phyloP scores from a whole-genome alignment of 1,140 invertebrate species.

The Papilio polyxenes region DNA sequence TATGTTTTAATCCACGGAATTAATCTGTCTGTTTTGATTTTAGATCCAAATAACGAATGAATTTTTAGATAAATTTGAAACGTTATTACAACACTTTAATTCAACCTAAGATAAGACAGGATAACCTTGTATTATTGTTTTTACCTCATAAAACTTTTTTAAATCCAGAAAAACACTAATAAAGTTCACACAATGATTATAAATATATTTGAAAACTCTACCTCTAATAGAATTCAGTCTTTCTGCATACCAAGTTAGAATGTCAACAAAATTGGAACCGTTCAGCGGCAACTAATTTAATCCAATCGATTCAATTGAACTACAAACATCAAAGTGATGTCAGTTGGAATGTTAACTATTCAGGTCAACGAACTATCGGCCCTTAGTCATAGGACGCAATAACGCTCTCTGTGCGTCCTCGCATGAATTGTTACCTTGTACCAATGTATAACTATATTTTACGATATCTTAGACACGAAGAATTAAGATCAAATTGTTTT shows the following conservation, averaged over 20 bases:
- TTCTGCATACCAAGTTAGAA: not conserved
- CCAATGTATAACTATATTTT: not conserved
- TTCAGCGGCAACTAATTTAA: constrained; percentile 17
- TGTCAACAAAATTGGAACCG: not conserved
- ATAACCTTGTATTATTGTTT: too few relatives aligned
- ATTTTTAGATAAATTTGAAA: too few relatives aligned
- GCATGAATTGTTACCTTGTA: not conserved
- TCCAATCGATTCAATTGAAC: constrained; percentile 17
- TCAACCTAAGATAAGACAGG: too few relatives aligned
- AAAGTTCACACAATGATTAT: too few relatives aligned
- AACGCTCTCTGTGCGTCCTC: not conserved
- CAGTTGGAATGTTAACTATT: constrained; percentile 22
- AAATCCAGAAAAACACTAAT: too few relatives aligned
- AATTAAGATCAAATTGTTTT: too few relatives aligned
- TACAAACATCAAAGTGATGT: constrained; percentile 24
- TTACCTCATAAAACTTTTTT: too few relatives aligned
- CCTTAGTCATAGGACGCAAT: constrained; percentile 4
- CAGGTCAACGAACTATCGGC: not conserved
- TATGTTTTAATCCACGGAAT: not conserved
- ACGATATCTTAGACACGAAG: not conserved
- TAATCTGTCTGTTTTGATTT: constrained; percentile 1
- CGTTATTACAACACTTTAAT: not conserved
- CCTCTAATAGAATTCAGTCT: not conserved
- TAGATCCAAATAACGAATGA: not conserved
- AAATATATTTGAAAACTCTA: not conserved